phyloP scores from a whole-genome alignment of 2,888 invertebrate species.

The Phengaris arion region DNA sequence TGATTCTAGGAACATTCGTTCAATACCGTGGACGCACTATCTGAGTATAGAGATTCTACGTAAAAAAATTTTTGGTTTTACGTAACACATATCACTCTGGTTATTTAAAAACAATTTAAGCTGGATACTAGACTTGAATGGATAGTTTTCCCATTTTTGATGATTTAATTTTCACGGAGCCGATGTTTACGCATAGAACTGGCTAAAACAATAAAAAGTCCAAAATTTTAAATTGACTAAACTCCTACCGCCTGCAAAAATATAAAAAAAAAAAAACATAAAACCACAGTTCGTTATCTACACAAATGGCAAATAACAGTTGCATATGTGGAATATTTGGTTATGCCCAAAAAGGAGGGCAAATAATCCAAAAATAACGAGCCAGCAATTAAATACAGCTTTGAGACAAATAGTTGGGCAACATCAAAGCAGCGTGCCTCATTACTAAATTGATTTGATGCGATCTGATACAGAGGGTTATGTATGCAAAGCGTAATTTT shows the following conservation, averaged over 20 bases:
- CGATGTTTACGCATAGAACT: not conserved
- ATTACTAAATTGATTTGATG: conserved; percentile 42
- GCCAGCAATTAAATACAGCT: conserved; percentile 74
- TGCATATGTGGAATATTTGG: conserved; percentile 51
- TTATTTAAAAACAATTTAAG: too few species aligned
- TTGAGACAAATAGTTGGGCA: conserved; percentile 60
- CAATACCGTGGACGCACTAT: too few species aligned
- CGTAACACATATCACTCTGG: too few species aligned
- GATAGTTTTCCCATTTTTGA: too few species aligned
- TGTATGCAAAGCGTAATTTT: not conserved
- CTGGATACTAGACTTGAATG: too few species aligned
- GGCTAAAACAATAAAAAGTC: not conserved
- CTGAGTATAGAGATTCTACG: too few species aligned
- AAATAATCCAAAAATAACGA: conserved; percentile 79
- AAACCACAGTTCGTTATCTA: conserved; percentile 7
- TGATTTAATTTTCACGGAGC: too few species aligned
- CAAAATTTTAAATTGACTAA: not conserved
- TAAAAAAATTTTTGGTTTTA: too few species aligned
- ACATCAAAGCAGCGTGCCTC: conserved; percentile 67
- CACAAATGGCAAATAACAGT: conserved; percentile 61
- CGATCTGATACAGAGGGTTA: conserved; percentile 27
- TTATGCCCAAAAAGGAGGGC: conserved; percentile 45
- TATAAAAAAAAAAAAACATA: not conserved
- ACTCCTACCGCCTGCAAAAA: conserved; percentile 7
- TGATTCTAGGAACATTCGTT: too few species aligned